phyloP scores from a whole-genome alignment of 2,888 invertebrate genomes.

The Xestia c-nigrum region DNA sequence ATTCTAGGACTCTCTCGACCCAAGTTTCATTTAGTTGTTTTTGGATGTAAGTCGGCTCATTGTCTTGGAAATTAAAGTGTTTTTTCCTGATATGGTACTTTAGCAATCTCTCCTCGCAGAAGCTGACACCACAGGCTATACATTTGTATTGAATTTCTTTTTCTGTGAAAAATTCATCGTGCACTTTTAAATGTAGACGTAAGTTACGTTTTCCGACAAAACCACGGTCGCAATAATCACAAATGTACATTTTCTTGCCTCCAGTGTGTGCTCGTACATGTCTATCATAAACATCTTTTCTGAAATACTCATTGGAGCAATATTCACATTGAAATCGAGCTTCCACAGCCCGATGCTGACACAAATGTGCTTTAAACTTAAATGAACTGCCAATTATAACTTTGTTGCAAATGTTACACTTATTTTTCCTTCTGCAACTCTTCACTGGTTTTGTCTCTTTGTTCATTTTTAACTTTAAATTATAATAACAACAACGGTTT shows the following conservation, averaged over 20 bases:
- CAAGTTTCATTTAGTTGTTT: slow-evolving; percentile 81
- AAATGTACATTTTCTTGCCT: slow-evolving; percentile 68
- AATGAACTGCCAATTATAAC: slow-evolving; percentile 70
- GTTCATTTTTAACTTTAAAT: slow-evolving; percentile 51
- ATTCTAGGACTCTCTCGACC: slow-evolving; percentile 77
- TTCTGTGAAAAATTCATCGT: slow-evolving; percentile 72
- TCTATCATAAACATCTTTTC: slow-evolving; percentile 73
- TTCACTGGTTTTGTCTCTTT: slow-evolving; percentile 48
- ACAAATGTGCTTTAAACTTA: slow-evolving; percentile 74
- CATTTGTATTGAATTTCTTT: slow-evolving; percentile 72
- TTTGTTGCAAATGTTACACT: slow-evolving; percentile 75
- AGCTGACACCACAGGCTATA: slow-evolving; percentile 74
- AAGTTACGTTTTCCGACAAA: slow-evolving; percentile 80
- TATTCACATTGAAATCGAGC: slow-evolving; percentile 73
- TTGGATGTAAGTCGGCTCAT: slow-evolving; percentile 60
- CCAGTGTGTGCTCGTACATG: slow-evolving; percentile 74
- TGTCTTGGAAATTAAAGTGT: slow-evolving; percentile 75
- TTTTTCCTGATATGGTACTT: slow-evolving; percentile 78
- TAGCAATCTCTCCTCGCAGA: slow-evolving; percentile 78
- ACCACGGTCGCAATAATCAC: slow-evolving; percentile 79
- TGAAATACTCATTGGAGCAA: slow-evolving; percentile 77
- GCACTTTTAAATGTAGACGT: slow-evolving; percentile 75
- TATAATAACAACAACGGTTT: slow-evolving; percentile 33
- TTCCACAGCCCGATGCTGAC: slow-evolving; percentile 74
- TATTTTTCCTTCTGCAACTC: slow-evolving; percentile 57